phyloP scores from a whole-genome alignment of 2,113 vertebrate genomes.

The Sakesphorus luctuosus region DNA sequence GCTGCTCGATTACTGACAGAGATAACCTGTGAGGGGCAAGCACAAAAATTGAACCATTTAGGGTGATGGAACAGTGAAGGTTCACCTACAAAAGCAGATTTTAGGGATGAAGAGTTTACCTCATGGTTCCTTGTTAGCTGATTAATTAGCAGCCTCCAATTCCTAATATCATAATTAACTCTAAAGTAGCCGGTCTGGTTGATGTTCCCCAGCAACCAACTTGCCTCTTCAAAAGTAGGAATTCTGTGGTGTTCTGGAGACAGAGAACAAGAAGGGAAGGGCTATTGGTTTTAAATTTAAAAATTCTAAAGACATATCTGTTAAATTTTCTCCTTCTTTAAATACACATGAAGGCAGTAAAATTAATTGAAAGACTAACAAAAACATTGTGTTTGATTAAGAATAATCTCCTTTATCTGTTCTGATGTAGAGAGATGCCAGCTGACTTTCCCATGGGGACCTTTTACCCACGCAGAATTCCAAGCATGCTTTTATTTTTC shows the following conservation, averaged over 20 bases:
- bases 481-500: neutral
- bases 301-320: neutral
- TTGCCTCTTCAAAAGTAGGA: slow-evolving; percentile 81
- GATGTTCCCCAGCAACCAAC: slow-evolving; percentile 95
- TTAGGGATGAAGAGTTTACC: slow-evolving; percentile 73
- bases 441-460: neutral
- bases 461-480: neutral
- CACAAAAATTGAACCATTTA: slow-evolving; percentile 62
- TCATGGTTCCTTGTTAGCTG: slow-evolving; percentile 89
- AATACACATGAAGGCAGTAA: neutral
- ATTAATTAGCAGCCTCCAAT: slow-evolving; percentile 93
- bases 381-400: neutral
- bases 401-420: neutral
- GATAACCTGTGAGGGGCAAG: slow-evolving; percentile 82
- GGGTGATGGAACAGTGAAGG: slow-evolving; percentile 41
- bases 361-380: neutral
- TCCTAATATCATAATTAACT: slow-evolving; percentile 96
- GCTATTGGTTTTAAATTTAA: neutral
- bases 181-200: slow-evolving; percentile 98
- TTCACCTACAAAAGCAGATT: slow-evolving; percentile 36
- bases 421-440: neutral
- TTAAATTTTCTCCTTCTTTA: neutral
- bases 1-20: slow-evolving; percentile 94
- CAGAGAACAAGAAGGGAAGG: slow-evolving; percentile 2
- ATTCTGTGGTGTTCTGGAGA: slow-evolving; percentile 87